Evolutionary conservation across 2,888 invertebrate genomes (phyloP).

Genomic region (Drosophila quinaria): DNA sequence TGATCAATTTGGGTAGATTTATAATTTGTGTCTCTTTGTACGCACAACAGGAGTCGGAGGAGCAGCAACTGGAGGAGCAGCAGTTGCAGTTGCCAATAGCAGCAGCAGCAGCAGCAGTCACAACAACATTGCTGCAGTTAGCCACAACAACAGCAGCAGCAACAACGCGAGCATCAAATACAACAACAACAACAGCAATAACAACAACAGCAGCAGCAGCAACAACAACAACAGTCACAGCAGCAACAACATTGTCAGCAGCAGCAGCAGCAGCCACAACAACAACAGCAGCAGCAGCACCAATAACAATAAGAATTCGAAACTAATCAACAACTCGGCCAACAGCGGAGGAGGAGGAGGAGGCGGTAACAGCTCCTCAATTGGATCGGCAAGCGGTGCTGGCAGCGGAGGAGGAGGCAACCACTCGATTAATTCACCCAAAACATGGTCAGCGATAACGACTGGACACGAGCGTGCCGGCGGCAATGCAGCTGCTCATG

Average conservation of each 20-base stretch:
- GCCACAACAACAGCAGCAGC: slow-evolving; percentile 61
- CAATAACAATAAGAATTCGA: slow-evolving; percentile 74
- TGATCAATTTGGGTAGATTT: too few relatives aligned
- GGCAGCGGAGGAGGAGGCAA: slow-evolving; percentile 30
- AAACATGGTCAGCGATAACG: slow-evolving; percentile 88
- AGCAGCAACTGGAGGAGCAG: slow-evolving; percentile 49
- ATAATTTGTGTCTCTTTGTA: slow-evolving; percentile 18
- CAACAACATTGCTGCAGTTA: slow-evolving; percentile 60
- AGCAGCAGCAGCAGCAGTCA: slow-evolving; percentile 40
- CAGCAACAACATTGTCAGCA: slow-evolving; percentile 42
- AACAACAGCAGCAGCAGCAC: slow-evolving; percentile 57
- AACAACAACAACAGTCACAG: slow-evolving; percentile 40
- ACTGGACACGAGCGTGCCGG: slow-evolving; percentile 85
- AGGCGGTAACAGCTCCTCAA: slow-evolving; percentile 2
- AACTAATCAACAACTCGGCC: slow-evolving; percentile 77
- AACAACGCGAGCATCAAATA: slow-evolving; percentile 22
- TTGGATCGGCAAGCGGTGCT: slow-evolving; percentile 28
- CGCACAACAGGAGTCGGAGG: slow-evolving; percentile 51
- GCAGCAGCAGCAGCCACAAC: slow-evolving; percentile 36
- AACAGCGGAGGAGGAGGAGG: slow-evolving; percentile 25
- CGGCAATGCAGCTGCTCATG: slow-evolving; percentile 49
- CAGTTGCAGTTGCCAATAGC: slow-evolving; percentile 40
- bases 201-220: slow-evolving; percentile 52
- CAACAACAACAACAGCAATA: slow-evolving; percentile 36
- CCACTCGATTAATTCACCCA: slow-evolving; percentile 86